Evolutionary conservation across 2,113 vertebrate genomes (phyloP).

Genomic region (Phalacrocorax carbo): DNA sequence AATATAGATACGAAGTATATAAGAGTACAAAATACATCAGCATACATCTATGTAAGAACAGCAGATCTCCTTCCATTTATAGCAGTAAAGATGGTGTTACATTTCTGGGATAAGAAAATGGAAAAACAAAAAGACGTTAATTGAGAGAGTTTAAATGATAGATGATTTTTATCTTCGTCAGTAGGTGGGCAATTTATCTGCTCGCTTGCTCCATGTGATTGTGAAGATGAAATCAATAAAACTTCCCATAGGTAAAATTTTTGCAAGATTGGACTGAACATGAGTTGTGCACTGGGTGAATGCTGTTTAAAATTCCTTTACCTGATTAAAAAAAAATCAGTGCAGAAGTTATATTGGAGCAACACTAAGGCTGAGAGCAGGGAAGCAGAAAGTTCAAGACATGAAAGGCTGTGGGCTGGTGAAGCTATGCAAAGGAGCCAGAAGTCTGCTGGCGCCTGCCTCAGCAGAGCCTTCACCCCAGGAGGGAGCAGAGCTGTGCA

Average conservation of each 20-base stretch:
- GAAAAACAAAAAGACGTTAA: not conserved
- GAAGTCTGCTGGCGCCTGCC: not conserved
- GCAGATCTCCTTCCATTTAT: conserved; percentile 30
- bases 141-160: not conserved
- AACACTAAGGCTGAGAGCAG: not conserved
- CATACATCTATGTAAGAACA: not conserved
- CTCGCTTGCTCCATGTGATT: not conserved
- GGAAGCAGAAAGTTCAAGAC: not conserved
- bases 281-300: not conserved
- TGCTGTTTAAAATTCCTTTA: not conserved
- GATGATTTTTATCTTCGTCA: not conserved
- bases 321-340: not conserved
- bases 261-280: not conserved
- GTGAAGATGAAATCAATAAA: not conserved
- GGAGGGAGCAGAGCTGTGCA: not conserved
- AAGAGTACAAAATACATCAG: conserved; percentile 20
- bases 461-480: not conserved
- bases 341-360: not conserved
- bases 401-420: not conserved
- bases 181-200: not conserved
- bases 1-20: not conserved
- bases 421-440: not conserved
- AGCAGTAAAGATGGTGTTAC: not conserved
- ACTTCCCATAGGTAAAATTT: not conserved
- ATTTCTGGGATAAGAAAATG: not conserved